Percentiles rank a stretch among this genome's conserved stretches.
Conservation (phyloP, 2,797 vertebrate genomes). For the Sebastes dallii region DNA sequence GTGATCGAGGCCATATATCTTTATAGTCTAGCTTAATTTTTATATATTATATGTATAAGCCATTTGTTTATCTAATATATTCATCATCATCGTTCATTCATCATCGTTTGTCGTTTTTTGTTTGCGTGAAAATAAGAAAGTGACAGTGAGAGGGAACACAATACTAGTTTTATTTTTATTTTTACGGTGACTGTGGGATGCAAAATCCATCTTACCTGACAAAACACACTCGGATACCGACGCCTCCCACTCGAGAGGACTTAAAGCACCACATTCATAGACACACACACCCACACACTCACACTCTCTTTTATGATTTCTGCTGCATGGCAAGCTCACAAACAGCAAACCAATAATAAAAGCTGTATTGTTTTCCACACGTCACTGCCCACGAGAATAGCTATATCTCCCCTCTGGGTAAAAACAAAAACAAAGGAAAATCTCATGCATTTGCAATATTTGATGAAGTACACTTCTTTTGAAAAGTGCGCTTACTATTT, state of each 20-base stretch:
- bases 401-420: background rate
- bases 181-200: background rate
- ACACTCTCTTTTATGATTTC: background rate
- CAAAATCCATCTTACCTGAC: constrained; percentile 16
- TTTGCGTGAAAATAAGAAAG: constrained; percentile 2
- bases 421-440: background rate
- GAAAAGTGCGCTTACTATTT: background rate
- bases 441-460: background rate
- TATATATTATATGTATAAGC: background rate
- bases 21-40: background rate
- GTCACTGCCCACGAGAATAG: background rate
- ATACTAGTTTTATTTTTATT: background rate
- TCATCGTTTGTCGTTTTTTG: background rate
- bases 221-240: background rate
- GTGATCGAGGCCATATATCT: background rate
- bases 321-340: constrained; percentile 19
- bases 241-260: background rate
- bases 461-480: background rate
- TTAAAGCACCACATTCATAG: background rate
- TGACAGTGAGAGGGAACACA: background rate
- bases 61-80: background rate
- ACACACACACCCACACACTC: background rate
- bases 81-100: background rate
- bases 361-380: constrained; percentile 16
- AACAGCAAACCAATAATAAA: constrained; percentile 14